Conservation (phyloP, 2,888 invertebrate genomes). For the Cenopis cana region DNA sequence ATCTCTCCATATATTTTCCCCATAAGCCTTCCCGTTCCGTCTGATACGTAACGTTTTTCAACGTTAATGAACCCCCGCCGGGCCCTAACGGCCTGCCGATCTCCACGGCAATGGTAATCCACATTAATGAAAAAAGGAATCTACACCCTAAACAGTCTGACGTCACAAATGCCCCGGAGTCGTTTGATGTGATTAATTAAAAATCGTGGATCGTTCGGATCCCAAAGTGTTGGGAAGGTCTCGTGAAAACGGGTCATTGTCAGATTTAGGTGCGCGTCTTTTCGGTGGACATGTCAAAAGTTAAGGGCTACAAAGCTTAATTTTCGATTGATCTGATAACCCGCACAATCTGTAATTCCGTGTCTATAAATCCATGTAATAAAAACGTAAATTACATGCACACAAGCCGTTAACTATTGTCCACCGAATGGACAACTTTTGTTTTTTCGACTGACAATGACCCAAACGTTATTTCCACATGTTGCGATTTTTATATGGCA, state of each 20-base stretch:
- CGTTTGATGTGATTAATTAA: constrained; percentile 36
- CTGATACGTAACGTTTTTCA: constrained; percentile 8
- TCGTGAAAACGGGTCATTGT: neutral
- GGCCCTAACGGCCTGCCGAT: neutral
- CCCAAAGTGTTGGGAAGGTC: constrained; percentile 4
- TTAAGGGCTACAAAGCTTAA: too few species aligned
- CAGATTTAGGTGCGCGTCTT: too few species aligned
- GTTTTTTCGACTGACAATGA: too few species aligned
- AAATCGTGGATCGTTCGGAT: constrained; percentile 24
- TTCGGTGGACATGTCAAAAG: too few species aligned
- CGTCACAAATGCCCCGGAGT: neutral
- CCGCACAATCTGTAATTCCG: too few species aligned
- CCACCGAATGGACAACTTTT: too few species aligned
- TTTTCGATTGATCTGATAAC: too few species aligned
- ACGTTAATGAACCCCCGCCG: constrained; percentile 5
- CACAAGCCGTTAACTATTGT: too few species aligned
- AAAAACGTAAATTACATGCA: too few species aligned
- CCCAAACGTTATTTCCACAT: too few species aligned
- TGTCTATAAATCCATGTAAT: too few species aligned
- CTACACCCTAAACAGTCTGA: constrained; percentile 9
- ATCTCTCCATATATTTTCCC: neutral
- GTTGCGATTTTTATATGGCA: too few species aligned
- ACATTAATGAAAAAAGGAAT: constrained; percentile 27
- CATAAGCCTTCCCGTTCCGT: constrained; percentile 12
- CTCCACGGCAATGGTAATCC: constrained; percentile 17